Conservation (phyloP, 2,797 vertebrate genomes). For the Acanthopagrus latus region DNA sequence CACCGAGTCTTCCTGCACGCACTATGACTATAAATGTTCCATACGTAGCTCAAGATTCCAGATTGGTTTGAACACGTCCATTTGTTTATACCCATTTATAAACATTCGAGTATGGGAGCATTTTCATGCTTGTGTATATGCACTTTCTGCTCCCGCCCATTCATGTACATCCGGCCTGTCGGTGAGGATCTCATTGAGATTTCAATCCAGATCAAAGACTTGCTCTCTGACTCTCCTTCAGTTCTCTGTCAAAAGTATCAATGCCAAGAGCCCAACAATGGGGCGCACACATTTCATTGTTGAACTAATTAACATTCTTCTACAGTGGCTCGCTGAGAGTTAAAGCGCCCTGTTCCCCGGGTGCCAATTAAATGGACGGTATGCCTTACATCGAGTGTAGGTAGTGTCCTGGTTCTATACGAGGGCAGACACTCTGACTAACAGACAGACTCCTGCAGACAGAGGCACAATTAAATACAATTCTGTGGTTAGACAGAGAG, state of each 20-base stretch:
- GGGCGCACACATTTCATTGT: conserved; percentile 75
- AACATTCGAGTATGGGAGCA: conserved; percentile 18
- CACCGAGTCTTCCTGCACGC: not conserved
- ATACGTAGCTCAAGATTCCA: conserved; percentile 9
- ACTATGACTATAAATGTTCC: not conserved
- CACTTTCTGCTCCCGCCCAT: conserved; percentile 22
- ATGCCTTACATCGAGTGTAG: conserved; percentile 64
- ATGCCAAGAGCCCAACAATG: conserved; percentile 69
- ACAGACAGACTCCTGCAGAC: conserved; percentile 65
- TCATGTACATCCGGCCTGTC: conserved; percentile 23
- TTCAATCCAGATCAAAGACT: conserved; percentile 64
- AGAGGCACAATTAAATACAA: conserved; percentile 77
- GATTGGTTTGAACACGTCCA: not conserved
- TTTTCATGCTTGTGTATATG: conserved; percentile 7
- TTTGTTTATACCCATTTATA: conserved; percentile 30
- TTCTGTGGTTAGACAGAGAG: conserved; percentile 77
- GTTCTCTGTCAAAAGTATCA: conserved; percentile 74
- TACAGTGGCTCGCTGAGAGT: conserved; percentile 72
- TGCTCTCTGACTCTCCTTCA: conserved; percentile 69
- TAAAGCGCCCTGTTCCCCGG: conserved; percentile 58
- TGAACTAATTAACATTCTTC: conserved; percentile 84
- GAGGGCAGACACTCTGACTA: conserved; percentile 60
- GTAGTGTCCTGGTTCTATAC: conserved; percentile 43
- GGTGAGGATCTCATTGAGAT: conserved; percentile 50
- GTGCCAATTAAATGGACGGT: conserved; percentile 75